A percentile compares a stretch with the other conserved stretches of the same genome.
phyloP scores from a whole-genome alignment of 2,113 vertebrate genomes.

The Pelmatolapia mariae region DNA sequence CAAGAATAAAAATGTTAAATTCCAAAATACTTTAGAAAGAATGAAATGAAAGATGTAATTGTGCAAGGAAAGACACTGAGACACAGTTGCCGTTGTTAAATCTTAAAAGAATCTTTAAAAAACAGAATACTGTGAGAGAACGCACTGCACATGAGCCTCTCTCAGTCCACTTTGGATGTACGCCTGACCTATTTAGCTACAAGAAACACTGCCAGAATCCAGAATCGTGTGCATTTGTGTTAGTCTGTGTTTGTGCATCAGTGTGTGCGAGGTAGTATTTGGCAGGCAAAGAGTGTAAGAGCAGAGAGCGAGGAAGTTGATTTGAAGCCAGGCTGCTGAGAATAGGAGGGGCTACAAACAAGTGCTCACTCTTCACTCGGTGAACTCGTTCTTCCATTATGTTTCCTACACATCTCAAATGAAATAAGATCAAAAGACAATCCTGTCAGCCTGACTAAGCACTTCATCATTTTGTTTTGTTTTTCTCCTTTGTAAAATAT shows the following conservation, averaged over 20 bases:
- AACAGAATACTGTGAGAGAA: neutral
- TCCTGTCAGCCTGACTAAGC: neutral
- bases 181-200: constrained; percentile 37
- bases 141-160: neutral
- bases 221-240: neutral
- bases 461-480: neutral
- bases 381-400: neutral
- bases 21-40: neutral
- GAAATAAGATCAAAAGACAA: neutral
- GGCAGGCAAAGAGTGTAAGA: constrained; percentile 25
- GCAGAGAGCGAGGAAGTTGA: neutral
- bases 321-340: neutral
- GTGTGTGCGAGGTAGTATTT: constrained; percentile 3
- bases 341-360: neutral
- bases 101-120: neutral
- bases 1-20: neutral
- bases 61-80: neutral
- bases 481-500: neutral
- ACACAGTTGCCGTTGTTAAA: neutral
- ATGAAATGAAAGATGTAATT: neutral
- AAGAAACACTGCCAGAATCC: constrained; percentile 1
- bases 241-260: neutral
- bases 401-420: neutral
- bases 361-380: neutral
- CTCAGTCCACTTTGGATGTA: neutral